Evolutionary conservation across 2,888 invertebrate genomes (phyloP), one percentile per base, ranked within the genome.

Genomic region (Microplitis manilae): DNA sequence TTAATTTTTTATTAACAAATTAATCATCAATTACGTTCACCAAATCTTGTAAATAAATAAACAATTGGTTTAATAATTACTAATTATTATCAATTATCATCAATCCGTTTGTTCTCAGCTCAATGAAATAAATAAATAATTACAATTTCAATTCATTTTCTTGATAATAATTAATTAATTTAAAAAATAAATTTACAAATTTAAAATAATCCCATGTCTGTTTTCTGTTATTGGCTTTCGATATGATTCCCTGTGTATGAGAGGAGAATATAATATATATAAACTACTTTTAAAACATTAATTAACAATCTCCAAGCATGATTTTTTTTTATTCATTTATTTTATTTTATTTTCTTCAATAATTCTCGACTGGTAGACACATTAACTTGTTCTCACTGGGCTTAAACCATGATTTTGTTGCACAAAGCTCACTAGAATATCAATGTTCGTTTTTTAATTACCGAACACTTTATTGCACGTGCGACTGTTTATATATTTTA

Each of bases 391-490:
- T 15, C n/a, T 62, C 6, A 62, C 8, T 15, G 62, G 20, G 38
- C 30, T 70, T 59, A n/a, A 68, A 41, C 17, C 1, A 59, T 20
- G 17, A 62, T 39, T n/a, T n/a, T 60, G 6, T n/a, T 62, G 8
- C 61, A 40, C n/a, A 40, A 61, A 71, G 71, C 61, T 38, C 40
- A 61, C 40, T 62, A 71, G 39, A 8, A 15, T 40, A 62, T 39
- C n/a, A 7, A 50, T 65, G 30, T 5, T 20, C 17, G 13, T 50
- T 60, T 41, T 67, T n/a, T 5, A 30, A 50, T 38, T 30, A 30
- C 2, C 60, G 60, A 71, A 40, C 39, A 60, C 13, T 76, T 69
- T 82, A 82, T 82, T 82, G 82, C 82, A 82, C 82, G 67, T 77
- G 73, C 79, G 69, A 67, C 76, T 80, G 77, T 61, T 77, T 41